Base-by-base conservation (phyloP, 2,113 vertebrate species). In the Aldabrachelys gigantea region DNA sequence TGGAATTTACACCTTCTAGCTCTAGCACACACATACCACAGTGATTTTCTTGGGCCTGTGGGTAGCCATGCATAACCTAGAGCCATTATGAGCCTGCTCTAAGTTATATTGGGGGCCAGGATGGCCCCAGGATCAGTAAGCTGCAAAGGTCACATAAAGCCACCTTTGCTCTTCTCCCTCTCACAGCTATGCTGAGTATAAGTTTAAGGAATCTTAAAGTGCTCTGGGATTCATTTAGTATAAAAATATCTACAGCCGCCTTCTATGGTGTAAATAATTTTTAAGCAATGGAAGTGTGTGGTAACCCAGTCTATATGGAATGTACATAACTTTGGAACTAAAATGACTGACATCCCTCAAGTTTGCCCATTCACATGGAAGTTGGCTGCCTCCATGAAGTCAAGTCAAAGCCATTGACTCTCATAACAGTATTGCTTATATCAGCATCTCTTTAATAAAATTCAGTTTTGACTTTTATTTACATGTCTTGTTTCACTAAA, bases 381-480 rank as follows among this genome's bases (percentile, higher is more conserved):
- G 14, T 41, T 54, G n/a, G 47, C 19, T 57, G 41, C 17, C 13
- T 93, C 72, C 57, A 29, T 12, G 52, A 91, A 94, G 62, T 29
- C 17, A 44, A 4, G 50, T 13, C 24, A 84, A 56, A 85, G 10
- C 24, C 41, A 86, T 25, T 4, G 84, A 87, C 47, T 53, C 44
- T 59, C 21, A 16, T 9, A 72, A 53, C 22, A 57, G 86, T 80
- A 92, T 38, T 82, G 80, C 95, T 85, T 54, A 56, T 29, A 29
- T 82, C 47, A 59, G 31, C 19, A 86, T 80, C 31, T 95, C 95
- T 94, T 89, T 86, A 93, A 88, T 92, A 93, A 86, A 29, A 57
- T 22, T 25, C 90, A 93, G 38, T 81, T 92, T 89, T 82, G 80
- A 88, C 80, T 92, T 93, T 44, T 92, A 93, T 94, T 93, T 88